Evolutionary conservation across 2,113 vertebrate genomes (phyloP).

Genomic region (Actenoides lindsayi): DNA sequence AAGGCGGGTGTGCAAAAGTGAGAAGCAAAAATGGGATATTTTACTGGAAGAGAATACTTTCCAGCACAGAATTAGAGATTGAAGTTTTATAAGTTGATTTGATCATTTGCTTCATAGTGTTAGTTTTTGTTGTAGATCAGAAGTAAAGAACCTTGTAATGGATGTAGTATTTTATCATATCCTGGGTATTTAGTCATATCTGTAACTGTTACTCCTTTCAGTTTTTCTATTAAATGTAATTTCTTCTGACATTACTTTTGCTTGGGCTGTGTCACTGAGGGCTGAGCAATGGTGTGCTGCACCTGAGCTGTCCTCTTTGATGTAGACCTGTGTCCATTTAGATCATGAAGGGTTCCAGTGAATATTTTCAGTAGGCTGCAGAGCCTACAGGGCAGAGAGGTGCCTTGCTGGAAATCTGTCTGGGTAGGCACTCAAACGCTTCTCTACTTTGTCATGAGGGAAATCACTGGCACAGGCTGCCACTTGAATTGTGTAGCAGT

Average conservation of each 20-base stretch:
- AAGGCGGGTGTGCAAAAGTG: not conserved
- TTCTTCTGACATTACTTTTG: not conserved
- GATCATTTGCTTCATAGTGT: not conserved
- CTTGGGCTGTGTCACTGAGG: not conserved
- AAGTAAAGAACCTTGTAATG: not conserved
- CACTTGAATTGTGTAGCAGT: not conserved
- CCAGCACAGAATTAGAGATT: not conserved
- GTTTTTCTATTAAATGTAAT: not conserved
- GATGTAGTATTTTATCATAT: not conserved
- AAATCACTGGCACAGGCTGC: fast-evolving
- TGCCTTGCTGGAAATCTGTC: not conserved
- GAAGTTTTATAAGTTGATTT: not conserved
- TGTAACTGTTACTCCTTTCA: not conserved
- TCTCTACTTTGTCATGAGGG: not conserved
- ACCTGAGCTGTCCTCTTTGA: not conserved
- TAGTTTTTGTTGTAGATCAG: not conserved
- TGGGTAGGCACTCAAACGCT: not conserved
- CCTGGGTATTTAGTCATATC: not conserved
- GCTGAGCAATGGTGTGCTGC: not conserved
- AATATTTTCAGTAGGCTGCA: not conserved
- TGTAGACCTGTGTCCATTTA: not conserved
- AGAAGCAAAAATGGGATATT: not conserved
- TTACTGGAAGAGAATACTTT: not conserved
- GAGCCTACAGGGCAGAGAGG: not conserved
- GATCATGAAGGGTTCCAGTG: not conserved